Evolutionary conservation across 2,888 invertebrate genomes (phyloP).

Genomic region (Nebria salina): DNA sequence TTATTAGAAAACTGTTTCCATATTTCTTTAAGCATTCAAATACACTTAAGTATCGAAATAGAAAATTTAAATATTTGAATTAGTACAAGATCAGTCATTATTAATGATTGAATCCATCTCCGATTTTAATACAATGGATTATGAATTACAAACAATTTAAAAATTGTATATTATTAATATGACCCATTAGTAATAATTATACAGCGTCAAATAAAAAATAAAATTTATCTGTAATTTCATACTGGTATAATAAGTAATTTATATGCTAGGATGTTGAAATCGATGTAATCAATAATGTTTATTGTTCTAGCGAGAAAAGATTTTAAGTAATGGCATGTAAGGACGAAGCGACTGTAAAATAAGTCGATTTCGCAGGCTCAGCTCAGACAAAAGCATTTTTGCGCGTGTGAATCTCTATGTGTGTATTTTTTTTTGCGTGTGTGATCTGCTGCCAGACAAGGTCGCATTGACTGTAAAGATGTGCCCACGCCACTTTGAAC

Average conservation of each 20-base stretch:
- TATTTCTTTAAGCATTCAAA: no score
- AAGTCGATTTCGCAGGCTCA: constrained; percentile 5
- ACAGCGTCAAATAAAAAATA: not conserved
- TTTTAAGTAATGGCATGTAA: not conserved
- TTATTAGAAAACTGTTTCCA: not conserved
- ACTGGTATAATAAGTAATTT: not conserved
- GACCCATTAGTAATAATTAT: not conserved
- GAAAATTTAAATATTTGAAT: no score
- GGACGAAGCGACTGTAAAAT: constrained; percentile 2
- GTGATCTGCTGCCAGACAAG: constrained; percentile 19
- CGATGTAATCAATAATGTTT: not conserved
- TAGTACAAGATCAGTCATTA: no score
- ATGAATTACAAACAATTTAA: no score
- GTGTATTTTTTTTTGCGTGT: constrained; percentile 10
- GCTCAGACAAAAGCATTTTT: constrained; percentile 14
- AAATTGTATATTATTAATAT: no score
- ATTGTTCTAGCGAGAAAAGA: not conserved
- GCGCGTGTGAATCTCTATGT: constrained; percentile 8
- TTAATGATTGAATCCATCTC: no score
- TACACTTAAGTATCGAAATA: no score
- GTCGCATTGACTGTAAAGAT: constrained; percentile 8
- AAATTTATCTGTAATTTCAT: not conserved
- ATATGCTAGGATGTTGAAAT: not conserved
- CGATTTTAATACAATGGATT: no score
- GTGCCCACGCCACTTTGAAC: constrained; percentile 4